These are phyloP conservation scores for Drosophila tristis DNA, from an alignment of 1,140 invertebrate species.

Conservation along the genomic window DNA sequence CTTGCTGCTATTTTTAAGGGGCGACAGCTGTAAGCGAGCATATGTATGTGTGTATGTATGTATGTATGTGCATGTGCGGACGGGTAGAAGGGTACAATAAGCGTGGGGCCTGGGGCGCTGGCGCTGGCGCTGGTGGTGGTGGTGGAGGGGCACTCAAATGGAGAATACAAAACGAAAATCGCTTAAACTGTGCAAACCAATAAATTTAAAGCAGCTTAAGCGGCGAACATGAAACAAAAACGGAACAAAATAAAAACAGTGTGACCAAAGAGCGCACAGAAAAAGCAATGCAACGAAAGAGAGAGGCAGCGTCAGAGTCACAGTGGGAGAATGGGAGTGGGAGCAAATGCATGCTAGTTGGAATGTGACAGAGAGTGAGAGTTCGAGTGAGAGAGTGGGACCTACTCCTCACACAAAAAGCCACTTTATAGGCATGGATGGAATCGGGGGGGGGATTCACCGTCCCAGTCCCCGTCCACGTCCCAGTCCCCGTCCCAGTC, in stretches of 20 bases:
- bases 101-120: background rate
- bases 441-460: no score
- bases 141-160: conserved; percentile 26
- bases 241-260: conserved; percentile 30
- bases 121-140: no score
- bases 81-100: background rate
- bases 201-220: conserved; percentile 81
- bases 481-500: no score
- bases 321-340: background rate
- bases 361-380: no score
- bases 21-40: background rate
- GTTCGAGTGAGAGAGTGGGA: conserved; percentile 1
- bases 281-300: conserved; percentile 17
- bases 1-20: background rate
- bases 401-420: conserved; percentile 15
- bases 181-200: conserved; percentile 80
- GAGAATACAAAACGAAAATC: conserved; percentile 69
- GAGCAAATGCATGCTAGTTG: background rate
- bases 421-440: conserved; percentile 20
- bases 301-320: background rate
- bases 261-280: conserved; percentile 5
- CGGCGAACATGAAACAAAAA: conserved; percentile 40
- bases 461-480: no score
- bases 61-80: no score
- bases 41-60: no score